Conservation (phyloP, 1,140 invertebrate genomes). For the Pinna nobilis region DNA sequence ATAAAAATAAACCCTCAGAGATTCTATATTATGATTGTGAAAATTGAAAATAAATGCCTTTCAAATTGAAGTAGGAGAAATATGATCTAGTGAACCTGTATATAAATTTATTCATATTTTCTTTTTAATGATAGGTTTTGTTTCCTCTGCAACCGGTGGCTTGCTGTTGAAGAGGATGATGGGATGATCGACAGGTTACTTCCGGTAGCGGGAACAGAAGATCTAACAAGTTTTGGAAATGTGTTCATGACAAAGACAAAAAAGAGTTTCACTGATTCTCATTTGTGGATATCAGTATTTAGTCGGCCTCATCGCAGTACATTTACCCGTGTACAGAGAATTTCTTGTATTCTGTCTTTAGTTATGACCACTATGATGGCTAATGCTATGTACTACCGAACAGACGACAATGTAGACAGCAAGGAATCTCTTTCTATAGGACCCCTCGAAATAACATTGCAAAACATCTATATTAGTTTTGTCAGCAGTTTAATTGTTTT, state of each 20-base stretch:
- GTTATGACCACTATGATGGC: constrained; percentile 72
- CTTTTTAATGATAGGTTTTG: constrained; percentile 54
- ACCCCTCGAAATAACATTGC: constrained; percentile 58
- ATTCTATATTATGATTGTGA: too few relatives aligned
- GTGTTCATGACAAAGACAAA: constrained; percentile 70
- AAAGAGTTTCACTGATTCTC: constrained; percentile 70
- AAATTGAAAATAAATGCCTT: too few relatives aligned
- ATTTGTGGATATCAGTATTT: constrained; percentile 72
- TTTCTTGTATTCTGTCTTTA: constrained; percentile 70
- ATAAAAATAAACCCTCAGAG: too few relatives aligned
- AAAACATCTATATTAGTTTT: constrained; percentile 64
- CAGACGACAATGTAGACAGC: constrained; percentile 35
- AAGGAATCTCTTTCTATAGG: constrained; percentile 48
- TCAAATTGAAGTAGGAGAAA: too few relatives aligned
- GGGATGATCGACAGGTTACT: constrained; percentile 70
- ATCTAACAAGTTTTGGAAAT: constrained; percentile 70
- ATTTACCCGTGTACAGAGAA: constrained; percentile 72
- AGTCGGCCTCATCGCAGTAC: constrained; percentile 63
- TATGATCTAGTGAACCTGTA: too few relatives aligned
- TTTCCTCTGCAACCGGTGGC: constrained; percentile 69
- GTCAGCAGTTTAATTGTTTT: constrained; percentile 66
- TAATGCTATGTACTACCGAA: constrained; percentile 73
- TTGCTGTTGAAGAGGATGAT: constrained; percentile 71
- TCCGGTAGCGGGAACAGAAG: constrained; percentile 62
- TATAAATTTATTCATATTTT: too few relatives aligned